These are phyloP conservation scores for Caenorhabditis sp. DNA, from an alignment of 2,888 invertebrate genomes.

Conservation along the genomic window DNA sequence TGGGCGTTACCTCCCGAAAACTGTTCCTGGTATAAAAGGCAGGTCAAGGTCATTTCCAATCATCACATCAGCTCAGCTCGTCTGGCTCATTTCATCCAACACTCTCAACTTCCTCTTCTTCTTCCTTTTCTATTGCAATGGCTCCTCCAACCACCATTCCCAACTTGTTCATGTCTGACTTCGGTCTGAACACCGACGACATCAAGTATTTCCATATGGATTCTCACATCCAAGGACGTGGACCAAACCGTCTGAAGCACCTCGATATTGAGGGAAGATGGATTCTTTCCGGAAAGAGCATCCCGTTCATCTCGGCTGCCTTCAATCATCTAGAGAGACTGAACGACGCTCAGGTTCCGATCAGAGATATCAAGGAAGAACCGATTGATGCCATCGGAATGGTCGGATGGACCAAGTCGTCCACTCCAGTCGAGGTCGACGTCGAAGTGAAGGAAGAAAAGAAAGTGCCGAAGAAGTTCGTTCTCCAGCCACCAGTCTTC, in stretches of 20 bases:
- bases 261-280: slow-evolving; percentile 74
- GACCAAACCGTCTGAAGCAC: slow-evolving; percentile 71
- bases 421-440: slow-evolving; percentile 58
- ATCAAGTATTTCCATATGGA: slow-evolving; percentile 73
- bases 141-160: slow-evolving; percentile 58
- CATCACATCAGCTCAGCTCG: slow-evolving; percentile 54
- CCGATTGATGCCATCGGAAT: slow-evolving; percentile 74
- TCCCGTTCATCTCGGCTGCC: slow-evolving; percentile 72
- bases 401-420: slow-evolving; percentile 70
- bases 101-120: background rate
- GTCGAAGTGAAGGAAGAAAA: slow-evolving; percentile 37
- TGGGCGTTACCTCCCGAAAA: slow-evolving; percentile 54
- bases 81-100: slow-evolving; percentile 30
- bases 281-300: slow-evolving; percentile 68
- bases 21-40: slow-evolving; percentile 50
- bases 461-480: slow-evolving; percentile 54
- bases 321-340: slow-evolving; percentile 73
- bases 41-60: slow-evolving; percentile 37
- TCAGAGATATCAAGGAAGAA: slow-evolving; percentile 69
- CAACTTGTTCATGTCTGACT: slow-evolving; percentile 66
- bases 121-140: slow-evolving; percentile 31
- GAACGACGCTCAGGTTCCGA: slow-evolving; percentile 66
- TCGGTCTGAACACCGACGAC: slow-evolving; percentile 71
- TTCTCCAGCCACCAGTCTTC: slow-evolving; percentile 62
- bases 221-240: slow-evolving; percentile 69